phyloP scores from a whole-genome alignment of 1,140 invertebrate species.

The Bombus soroeensis region DNA sequence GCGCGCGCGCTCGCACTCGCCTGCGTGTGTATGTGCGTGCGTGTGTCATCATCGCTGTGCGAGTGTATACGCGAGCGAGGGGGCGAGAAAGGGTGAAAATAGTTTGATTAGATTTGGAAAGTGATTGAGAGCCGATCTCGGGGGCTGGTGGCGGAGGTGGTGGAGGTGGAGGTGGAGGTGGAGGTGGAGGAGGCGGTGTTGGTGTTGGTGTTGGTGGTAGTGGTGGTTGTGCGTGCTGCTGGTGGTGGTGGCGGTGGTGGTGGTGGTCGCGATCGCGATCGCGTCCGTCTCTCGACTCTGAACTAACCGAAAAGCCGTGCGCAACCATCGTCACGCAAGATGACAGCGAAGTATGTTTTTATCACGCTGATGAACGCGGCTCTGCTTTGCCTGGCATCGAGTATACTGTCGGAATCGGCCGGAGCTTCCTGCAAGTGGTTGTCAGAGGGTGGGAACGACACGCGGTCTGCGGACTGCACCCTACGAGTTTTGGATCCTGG shows the following conservation, averaged over 20 bases:
- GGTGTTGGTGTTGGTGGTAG: neutral
- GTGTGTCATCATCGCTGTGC: conserved; percentile 42
- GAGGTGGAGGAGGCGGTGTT: neutral
- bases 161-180: no score
- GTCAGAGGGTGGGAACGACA: conserved; percentile 85
- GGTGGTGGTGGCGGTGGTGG: neutral
- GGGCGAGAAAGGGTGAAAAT: conserved; percentile 32
- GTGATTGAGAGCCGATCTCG: conserved; percentile 3
- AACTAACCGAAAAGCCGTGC: conserved; percentile 1
- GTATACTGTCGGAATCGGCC: conserved; percentile 46
- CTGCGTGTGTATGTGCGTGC: conserved; percentile 63
- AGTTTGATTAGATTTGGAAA: conserved; percentile 24
- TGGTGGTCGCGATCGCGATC: conserved; percentile 12
- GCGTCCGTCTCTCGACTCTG: neutral
- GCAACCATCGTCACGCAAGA: conserved; percentile 28
- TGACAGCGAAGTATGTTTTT: conserved; percentile 44
- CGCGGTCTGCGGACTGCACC: conserved; percentile 86
- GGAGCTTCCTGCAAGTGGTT: conserved; percentile 84
- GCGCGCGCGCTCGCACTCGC: conserved; percentile 66
- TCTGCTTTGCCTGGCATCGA: conserved; percentile 29
- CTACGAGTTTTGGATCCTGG: conserved; percentile 86
- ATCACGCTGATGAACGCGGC: conserved; percentile 39
- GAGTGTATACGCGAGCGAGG: conserved; percentile 47
- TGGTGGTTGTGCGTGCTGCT: neutral
- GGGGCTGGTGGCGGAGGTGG: neutral